phyloP scores from a whole-genome alignment of 2,113 vertebrate species.

The Gallinago paraguaiae region DNA sequence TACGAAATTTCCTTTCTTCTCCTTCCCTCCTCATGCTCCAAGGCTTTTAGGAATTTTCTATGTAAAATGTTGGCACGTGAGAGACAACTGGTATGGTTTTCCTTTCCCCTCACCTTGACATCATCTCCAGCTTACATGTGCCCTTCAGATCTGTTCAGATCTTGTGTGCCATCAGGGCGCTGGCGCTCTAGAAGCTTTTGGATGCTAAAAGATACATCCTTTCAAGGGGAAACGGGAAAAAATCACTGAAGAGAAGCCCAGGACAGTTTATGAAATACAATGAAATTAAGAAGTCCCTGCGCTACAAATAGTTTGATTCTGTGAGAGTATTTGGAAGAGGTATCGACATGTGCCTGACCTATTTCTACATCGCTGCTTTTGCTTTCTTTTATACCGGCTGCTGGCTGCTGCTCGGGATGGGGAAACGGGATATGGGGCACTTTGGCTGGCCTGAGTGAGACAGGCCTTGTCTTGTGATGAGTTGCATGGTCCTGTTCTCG shows the following conservation, averaged over 20 bases:
- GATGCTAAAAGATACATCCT: neutral
- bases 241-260: neutral
- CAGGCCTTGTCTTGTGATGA: neutral
- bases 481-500: neutral
- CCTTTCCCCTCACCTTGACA: neutral
- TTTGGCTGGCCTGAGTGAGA: rapidly evolving
- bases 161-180: neutral
- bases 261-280: neutral
- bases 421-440: neutral
- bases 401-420: neutral
- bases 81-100: neutral
- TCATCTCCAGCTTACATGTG: rapidly evolving
- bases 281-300: neutral
- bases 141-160: neutral
- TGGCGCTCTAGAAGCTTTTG: neutral
- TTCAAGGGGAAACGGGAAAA: neutral
- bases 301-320: neutral
- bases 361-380: neutral
- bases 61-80: neutral
- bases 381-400: neutral
- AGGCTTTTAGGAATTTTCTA: neutral
- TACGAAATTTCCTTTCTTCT: neutral
- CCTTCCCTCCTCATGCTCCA: neutral
- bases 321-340: neutral
- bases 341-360: neutral